phyloP scores from a whole-genome alignment of 2,888 invertebrate genomes.

The Lissocephala sabroskyi region DNA sequence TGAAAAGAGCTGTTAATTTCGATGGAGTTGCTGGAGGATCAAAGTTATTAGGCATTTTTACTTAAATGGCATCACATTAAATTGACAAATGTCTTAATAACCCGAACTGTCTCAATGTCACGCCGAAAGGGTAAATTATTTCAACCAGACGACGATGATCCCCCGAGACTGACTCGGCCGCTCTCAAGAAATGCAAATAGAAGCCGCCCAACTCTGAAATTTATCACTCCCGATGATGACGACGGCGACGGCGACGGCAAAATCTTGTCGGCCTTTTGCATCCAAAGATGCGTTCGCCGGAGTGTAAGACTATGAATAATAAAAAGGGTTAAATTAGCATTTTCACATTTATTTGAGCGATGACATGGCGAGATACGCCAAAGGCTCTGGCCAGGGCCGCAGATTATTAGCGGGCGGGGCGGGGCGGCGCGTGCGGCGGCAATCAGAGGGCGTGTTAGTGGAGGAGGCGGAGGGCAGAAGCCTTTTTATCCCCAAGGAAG shows the following conservation, averaged over 20 bases:
- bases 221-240: too few relatives aligned
- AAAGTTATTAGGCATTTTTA: too few relatives aligned
- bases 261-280: conserved; percentile 9
- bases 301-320: conserved; percentile 69
- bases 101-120: conserved; percentile 28
- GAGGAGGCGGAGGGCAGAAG: conserved; percentile 27
- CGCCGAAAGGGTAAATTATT: conserved; percentile 27
- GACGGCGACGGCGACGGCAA: too few relatives aligned
- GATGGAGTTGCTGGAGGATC: too few relatives aligned
- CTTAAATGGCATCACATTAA: conserved; percentile 45
- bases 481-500: too few relatives aligned
- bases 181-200: conserved; percentile 65
- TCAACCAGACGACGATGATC: conserved; percentile 1
- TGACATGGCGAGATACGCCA: conserved; percentile 53
- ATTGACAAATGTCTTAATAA: conserved; percentile 60
- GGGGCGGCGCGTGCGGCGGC: conserved; percentile 56
- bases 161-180: conserved; percentile 35
- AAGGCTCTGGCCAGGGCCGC: conserved; percentile 9
- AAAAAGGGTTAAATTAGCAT: conserved; percentile 71
- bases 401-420: conserved; percentile 16
- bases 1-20: too few relatives aligned
- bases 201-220: conserved; percentile 33
- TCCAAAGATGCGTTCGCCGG: conserved; percentile 33
- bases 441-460: conserved; percentile 52
- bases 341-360: conserved; percentile 67